Evolutionary conservation across 2,888 invertebrate species (phyloP).

Genomic region (Polia nebulosa): DNA sequence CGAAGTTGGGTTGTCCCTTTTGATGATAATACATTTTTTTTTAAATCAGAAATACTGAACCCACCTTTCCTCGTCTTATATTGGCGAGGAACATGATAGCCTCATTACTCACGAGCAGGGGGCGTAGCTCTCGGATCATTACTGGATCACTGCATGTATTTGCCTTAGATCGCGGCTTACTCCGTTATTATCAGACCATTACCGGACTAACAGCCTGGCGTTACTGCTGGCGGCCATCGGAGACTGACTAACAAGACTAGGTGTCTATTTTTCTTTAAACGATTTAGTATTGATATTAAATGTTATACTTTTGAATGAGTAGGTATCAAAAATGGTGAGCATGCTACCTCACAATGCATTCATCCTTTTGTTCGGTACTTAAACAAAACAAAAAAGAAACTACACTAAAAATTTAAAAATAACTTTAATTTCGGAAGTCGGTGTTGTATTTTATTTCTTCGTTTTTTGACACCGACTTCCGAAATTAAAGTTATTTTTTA

Average conservation of each 20-base stretch:
- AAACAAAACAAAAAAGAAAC: background rate
- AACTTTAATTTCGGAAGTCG: no score
- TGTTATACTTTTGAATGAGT: no score
- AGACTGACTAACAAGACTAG: slow-evolving; percentile 20
- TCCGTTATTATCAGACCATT: slow-evolving; percentile 26
- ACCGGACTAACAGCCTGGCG: slow-evolving; percentile 2
- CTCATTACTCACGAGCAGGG: slow-evolving; percentile 13
- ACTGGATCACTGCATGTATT: slow-evolving; percentile 26
- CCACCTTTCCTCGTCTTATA: background rate
- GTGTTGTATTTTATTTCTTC: no score
- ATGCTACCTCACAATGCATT: background rate
- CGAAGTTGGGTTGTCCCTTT: no score
- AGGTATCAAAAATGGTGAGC: background rate
- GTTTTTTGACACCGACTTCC: no score
- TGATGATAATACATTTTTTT: no score
- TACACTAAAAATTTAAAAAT: no score
- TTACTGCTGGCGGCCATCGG: background rate
- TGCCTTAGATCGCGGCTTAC: slow-evolving; percentile 22
- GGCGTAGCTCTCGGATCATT: slow-evolving; percentile 28
- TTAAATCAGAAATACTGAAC: slow-evolving; percentile 10
- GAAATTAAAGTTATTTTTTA: no score
- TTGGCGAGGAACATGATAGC: background rate
- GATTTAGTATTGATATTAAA: no score
- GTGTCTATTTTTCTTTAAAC: background rate
- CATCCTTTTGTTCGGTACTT: background rate